These are phyloP conservation scores for Cataglyphis albicans DNA, from an alignment of 2,888 invertebrate genomes.

Conservation along the genomic window DNA sequence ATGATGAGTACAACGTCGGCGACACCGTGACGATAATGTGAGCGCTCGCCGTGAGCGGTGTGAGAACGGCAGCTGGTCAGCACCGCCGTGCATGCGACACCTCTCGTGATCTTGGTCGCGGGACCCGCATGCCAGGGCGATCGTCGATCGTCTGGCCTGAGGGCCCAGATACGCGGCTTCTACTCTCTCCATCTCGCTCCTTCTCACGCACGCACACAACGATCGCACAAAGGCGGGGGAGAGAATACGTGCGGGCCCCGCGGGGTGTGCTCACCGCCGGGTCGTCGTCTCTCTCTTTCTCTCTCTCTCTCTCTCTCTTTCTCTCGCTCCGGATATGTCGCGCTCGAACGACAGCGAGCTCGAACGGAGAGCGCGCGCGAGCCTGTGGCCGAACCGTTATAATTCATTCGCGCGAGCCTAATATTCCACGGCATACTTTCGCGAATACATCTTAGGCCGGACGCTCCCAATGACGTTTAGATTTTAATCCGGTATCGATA, in stretches of 20 bases:
- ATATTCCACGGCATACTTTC: conserved; percentile 52
- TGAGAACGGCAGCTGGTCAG: conserved; percentile 74
- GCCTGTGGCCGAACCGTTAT: conserved; percentile 41
- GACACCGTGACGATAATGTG: conserved; percentile 42
- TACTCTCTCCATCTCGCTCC: conserved; percentile 13
- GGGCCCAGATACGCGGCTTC: conserved; percentile 67
- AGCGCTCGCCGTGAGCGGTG: conserved; percentile 50
- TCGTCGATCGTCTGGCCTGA: conserved; percentile 75
- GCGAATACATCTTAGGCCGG: not conserved
- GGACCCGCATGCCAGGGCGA: conserved; percentile 78
- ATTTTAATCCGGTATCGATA: not conserved
- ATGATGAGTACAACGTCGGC: conserved; percentile 43
- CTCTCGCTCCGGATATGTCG: conserved; percentile 70
- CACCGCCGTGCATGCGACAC: conserved; percentile 78
- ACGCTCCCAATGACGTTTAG: conserved; percentile 6
- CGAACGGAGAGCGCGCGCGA: conserved; percentile 12
- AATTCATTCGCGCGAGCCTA: conserved; percentile 56
- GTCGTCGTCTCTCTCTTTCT: not conserved
- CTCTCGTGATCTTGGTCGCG: conserved; percentile 75
- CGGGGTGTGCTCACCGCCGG: conserved; percentile 57
- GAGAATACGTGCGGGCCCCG: conserved; percentile 63
- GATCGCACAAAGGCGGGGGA: conserved; percentile 56
- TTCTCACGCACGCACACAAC: conserved; percentile 52
- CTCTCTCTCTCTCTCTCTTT: not conserved
- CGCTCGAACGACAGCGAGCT: conserved; percentile 40